These are phyloP conservation scores for Ferdinandea cuprea DNA, from an alignment of 2,888 invertebrate genomes.

Conservation along the genomic window DNA sequence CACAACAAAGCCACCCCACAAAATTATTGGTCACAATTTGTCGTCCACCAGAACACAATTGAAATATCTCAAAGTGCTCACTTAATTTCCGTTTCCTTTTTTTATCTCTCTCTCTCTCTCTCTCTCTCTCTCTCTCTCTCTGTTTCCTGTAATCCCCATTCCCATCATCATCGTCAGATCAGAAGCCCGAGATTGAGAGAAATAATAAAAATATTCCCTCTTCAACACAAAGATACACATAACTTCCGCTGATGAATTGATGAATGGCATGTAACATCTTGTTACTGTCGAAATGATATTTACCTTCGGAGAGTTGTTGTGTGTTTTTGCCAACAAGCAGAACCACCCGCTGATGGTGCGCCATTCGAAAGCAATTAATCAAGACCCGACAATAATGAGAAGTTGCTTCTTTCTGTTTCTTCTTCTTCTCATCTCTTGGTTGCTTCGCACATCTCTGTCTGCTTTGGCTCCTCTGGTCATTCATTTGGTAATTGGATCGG, in stretches of 20 bases:
- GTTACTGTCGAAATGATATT: conserved; percentile 73
- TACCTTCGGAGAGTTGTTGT: conserved; percentile 59
- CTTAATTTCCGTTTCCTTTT: conserved; percentile 66
- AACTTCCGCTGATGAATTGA: conserved; percentile 72
- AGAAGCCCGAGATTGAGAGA: not conserved
- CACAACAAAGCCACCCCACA: conserved; percentile 27
- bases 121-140: too few species aligned
- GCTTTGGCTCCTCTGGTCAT: conserved; percentile 4
- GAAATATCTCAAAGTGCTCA: conserved; percentile 57
- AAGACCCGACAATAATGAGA: conserved; percentile 78
- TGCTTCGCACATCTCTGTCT: conserved; percentile 1
- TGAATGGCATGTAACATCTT: conserved; percentile 73
- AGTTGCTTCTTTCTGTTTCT: conserved; percentile 48
- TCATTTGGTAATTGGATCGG: conserved; percentile 61
- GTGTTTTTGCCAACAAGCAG: conserved; percentile 2
- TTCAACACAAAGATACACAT: conserved; percentile 46
- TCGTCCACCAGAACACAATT: conserved; percentile 36
- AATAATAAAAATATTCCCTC: conserved; percentile 13
- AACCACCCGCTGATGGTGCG: conserved; percentile 44
- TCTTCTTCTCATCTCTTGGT: conserved; percentile 1
- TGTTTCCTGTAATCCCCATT: not conserved
- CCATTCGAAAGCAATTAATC: conserved; percentile 77
- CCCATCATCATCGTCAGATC: not conserved
- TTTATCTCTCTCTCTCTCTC: too few species aligned
- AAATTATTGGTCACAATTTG: conserved; percentile 61